Base-by-base conservation (phyloP, 2,888 invertebrate species). In the Leuctra nigra region DNA sequence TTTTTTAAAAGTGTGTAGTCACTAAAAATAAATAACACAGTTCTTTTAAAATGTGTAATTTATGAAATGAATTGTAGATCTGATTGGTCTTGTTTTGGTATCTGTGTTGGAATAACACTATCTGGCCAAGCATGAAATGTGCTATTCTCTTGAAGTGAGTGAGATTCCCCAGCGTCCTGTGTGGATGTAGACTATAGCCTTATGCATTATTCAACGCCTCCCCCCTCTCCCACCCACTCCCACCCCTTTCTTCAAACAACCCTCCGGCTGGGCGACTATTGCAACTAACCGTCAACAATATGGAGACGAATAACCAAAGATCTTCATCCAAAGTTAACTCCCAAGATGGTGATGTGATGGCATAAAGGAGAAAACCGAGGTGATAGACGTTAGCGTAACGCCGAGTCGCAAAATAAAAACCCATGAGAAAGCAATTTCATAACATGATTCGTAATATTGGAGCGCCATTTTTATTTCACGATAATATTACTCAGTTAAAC, bases 201-300 rank as follows among this genome's bases (percentile, higher is more conserved):
- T 35, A 50, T 50, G 50, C 50, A 50, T 50, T 35, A 50, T 50
- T 50, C 50, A 50, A 18, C 20, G 20, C 33, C 29, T 23, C 20
- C 22, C 39, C 16, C 25, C 39, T 24, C 55, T 13, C 20, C 18
- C 20, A 13, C 53, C 20, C 4, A 35, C 53, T 35, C 38, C 14
- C 14, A 14, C 20, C 33, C 18, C 35, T 36, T 29, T n/a, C 41
- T 39, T 53, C 41, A 53, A 53, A 38, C 24, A 41, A 38, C 24
- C n/a, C 38, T 53, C 24, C 22, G 23, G 24, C 29, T 13, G 24
- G 53, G 11, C 18, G 56, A 33, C 35, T 56, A 56, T 54, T 54
- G 48, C 57, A 48, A 41, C 41, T 57, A 58, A 58, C 47, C 58
- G 58, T 58, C 55, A 58, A 58, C 58, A 58, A 58, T 58, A 58